These are phyloP conservation scores for Catalaphyllia jardinei DNA, from an alignment of 64 coral and sea anemone species.

Conservation along the genomic window DNA sequence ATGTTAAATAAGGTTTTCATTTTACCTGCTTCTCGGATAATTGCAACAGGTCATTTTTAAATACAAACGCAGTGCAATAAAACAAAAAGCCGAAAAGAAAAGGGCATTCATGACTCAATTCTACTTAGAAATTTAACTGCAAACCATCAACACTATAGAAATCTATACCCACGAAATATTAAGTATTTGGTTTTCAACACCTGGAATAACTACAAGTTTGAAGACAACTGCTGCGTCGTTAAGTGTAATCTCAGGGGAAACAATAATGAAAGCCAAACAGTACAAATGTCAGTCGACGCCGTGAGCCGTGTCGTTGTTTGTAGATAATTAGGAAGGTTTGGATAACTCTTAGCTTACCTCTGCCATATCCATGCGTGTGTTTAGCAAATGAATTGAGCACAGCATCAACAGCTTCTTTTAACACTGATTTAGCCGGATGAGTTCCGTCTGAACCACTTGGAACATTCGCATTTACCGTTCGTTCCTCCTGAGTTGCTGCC, in stretches of 20 bases:
- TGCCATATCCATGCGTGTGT: conserved; percentile 86
- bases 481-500: conserved; percentile 20
- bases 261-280: too few species aligned
- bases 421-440: conserved; percentile 78
- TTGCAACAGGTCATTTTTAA: neutral
- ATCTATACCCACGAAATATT: neutral
- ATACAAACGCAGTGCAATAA: neutral
- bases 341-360: conserved; percentile 59
- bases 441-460: conserved; percentile 34
- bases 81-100: neutral
- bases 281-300: too few species aligned
- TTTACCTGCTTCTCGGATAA: neutral
- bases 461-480: neutral
- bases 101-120: neutral
- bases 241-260: too few species aligned
- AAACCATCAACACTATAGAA: neutral
- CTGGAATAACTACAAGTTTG: neutral
- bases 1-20: neutral
- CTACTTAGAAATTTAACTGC: neutral
- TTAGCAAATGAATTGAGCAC: conserved; percentile 93
- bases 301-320: neutral
- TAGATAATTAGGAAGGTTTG: neutral
- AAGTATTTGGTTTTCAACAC: neutral
- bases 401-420: conserved; percentile 98
- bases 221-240: too few species aligned